Conservation (phyloP, 1,140 invertebrate genomes). For the Lordiphosa stackelbergi region DNA sequence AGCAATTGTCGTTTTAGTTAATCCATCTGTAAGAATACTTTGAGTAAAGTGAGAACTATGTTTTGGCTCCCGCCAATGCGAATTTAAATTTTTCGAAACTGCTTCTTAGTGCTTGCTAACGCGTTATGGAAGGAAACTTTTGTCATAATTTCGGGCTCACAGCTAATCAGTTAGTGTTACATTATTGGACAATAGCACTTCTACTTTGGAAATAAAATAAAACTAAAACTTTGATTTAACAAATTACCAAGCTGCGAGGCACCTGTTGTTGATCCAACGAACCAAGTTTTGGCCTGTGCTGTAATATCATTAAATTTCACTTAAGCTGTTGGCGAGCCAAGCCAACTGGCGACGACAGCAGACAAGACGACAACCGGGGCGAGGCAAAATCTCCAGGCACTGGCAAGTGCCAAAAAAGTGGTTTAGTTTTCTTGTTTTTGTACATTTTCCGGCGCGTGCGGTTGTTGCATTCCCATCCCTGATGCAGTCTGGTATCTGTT, state of each 20-base stretch:
- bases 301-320: conserved; percentile 70
- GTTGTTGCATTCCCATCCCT: conserved; percentile 12
- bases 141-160: no score
- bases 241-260: conserved; percentile 45
- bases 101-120: no score
- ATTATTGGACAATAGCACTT: no score
- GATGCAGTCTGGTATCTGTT: conserved; percentile 10
- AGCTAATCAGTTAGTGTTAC: no score
- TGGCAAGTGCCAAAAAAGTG: conserved; percentile 58
- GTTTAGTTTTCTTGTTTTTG: conserved; percentile 58
- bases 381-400: conserved; percentile 20
- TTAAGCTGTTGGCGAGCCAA: conserved; percentile 45
- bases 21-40: no score
- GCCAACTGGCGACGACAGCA: conserved; percentile 28
- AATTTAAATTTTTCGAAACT: no score
- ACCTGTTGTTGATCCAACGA: conserved; percentile 40
- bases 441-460: conserved; percentile 37
- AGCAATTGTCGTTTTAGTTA: no score
- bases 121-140: no score
- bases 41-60: no score
- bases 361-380: conserved; percentile 7
- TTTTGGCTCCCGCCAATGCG: no score
- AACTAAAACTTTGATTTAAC: conserved; percentile 48
- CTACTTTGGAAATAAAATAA: not conserved
- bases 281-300: conserved; percentile 23